Base-by-base conservation (phyloP, 2,797 vertebrate genomes). In the Poeciliopsis gracilis region DNA sequence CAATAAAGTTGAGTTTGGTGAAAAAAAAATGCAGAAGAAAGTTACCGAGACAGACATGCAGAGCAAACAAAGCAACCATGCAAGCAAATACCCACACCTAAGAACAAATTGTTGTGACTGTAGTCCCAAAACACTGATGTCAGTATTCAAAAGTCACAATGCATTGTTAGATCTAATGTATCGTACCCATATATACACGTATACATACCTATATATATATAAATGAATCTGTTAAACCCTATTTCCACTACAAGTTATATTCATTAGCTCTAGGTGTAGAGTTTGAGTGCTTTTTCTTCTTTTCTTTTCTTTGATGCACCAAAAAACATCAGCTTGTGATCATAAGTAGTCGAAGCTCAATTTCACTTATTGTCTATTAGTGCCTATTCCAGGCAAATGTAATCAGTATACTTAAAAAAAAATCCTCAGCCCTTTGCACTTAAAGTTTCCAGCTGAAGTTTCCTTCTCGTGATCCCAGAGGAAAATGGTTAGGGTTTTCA, bases 401-500 rank as follows among this genome's bases (percentile, higher is more conserved):
- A 33, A 20, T 25, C n/a, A 4, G 33, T n/a, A 38, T 77, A 81
- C 80, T 61, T 45, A 45, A 36, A 1, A 36, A 36, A 16, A 45
- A 16, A 51, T 51, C 71, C 66, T 59, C 15, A 47, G 41, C 61
- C 73, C n/a, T 80, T 49, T 55, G 45, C 30, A 46, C 38, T 28
- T 30, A 59, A 66, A 59, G 47, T 59, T 69, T 73, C 71, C 47
- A 76, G 76, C 76, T 67, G 72, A 79, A 76, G 78, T 61, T 59
- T 61, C 28, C 57, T 13, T 15, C 75, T 67, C 77, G 78, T 41
- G 41, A 81, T 73, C 72, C 72, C 79, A 38, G 28, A 41, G 81
- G 78, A 80, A 82, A 78, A 70, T 66, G 0, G 5, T 82, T 55
- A 85, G 80, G 81, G 83, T 82, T 83, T 84, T 57, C 73, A 51